phyloP scores from a whole-genome alignment of 2,113 vertebrate species.

The Oxyura jamaicensis region DNA sequence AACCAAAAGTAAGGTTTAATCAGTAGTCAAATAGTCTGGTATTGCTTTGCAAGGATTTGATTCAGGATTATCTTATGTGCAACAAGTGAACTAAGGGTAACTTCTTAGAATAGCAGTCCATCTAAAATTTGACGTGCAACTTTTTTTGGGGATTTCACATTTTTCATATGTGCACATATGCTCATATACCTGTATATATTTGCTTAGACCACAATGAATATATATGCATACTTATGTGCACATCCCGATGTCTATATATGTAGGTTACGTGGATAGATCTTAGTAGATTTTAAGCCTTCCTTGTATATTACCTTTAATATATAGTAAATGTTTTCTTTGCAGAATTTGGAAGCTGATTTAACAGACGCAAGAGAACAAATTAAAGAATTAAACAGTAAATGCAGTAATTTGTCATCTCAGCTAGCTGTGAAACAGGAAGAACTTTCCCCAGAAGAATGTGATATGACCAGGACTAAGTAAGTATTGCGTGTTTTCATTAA shows the following conservation, averaged over 20 bases:
- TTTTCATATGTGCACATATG: neutral
- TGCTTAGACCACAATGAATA: neutral
- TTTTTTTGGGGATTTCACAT: neutral
- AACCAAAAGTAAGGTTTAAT: neutral
- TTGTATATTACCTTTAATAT: neutral
- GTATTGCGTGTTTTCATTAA: neutral
- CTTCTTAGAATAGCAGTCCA: neutral
- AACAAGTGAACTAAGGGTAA: neutral
- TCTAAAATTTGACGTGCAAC: neutral
- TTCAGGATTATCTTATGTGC: neutral
- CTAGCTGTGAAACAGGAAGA: constrained; percentile 76
- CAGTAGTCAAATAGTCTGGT: neutral
- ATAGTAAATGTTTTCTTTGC: neutral
- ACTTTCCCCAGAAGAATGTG: constrained; percentile 70
- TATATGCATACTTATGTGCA: neutral
- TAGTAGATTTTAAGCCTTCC: neutral
- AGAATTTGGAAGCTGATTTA: constrained; percentile 81
- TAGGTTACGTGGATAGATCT: neutral
- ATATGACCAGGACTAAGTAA: constrained; percentile 71
- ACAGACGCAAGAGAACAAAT: constrained; percentile 69
- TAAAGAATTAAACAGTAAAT: constrained; percentile 57
- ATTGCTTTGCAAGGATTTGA: neutral
- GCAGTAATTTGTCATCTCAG: constrained; percentile 65
- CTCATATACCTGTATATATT: neutral
- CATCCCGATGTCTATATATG: neutral